phyloP scores from a whole-genome alignment of 64 coral and sea anemone genomes.

The Stylophora pistillata region DNA sequence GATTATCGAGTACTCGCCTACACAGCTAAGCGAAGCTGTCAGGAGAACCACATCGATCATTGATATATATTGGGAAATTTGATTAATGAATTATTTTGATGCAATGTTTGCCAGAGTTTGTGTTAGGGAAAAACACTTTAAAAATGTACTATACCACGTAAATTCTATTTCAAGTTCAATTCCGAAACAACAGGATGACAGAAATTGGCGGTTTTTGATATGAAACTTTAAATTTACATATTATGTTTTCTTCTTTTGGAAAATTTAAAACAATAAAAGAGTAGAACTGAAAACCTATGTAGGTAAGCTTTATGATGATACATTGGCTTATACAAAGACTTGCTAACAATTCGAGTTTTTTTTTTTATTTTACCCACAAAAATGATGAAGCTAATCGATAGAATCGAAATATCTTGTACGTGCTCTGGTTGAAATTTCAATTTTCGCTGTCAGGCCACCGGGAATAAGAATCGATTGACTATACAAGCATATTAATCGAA shows the following conservation, averaged over 20 bases:
- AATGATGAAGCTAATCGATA: too few species aligned
- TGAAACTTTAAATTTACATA: background rate
- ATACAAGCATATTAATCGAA: background rate
- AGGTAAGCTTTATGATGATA: background rate
- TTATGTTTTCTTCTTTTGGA: background rate
- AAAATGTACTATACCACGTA: background rate
- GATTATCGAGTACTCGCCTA: background rate
- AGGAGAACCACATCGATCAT: background rate
- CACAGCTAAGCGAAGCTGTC: background rate
- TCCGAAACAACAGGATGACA: slow-evolving; percentile 11
- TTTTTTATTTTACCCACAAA: too few species aligned
- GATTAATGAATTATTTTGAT: background rate
- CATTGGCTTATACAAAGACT: background rate
- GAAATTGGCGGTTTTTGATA: background rate
- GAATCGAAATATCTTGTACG: too few species aligned
- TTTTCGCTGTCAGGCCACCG: too few species aligned
- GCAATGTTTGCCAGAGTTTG: background rate
- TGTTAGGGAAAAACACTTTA: background rate
- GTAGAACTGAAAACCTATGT: background rate
- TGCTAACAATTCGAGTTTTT: background rate
- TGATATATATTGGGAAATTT: background rate
- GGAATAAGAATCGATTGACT: background rate
- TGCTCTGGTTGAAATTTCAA: too few species aligned
- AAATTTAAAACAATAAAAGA: too few species aligned
- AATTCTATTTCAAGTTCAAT: background rate